These are phyloP conservation scores for Metalampra italica DNA, from an alignment of 2,888 invertebrate genomes.

Conservation along the genomic window DNA sequence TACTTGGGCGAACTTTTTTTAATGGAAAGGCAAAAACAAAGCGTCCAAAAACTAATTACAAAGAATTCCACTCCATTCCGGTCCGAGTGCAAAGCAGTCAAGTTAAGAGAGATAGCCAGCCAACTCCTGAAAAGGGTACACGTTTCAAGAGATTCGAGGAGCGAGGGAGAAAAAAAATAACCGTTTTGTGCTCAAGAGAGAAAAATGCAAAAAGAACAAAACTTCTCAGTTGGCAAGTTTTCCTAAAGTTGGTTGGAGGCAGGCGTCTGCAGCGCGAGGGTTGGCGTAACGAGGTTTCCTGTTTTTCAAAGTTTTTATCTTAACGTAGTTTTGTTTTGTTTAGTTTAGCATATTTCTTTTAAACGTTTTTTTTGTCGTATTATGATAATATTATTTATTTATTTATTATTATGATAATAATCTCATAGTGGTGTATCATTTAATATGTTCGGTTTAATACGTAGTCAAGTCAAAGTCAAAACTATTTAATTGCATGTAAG, in stretches of 20 bases:
- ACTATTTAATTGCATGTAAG: too few relatives aligned
- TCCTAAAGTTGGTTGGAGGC: constrained; percentile 42
- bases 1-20: too few relatives aligned
- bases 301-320: constrained; percentile 32
- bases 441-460: too few relatives aligned
- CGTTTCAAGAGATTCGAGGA: constrained; percentile 68
- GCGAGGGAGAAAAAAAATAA: constrained; percentile 44
- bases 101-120: constrained; percentile 74
- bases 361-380: background rate
- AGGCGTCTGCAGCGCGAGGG: constrained; percentile 42
- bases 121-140: constrained; percentile 76
- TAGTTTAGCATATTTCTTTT: constrained; percentile 1
- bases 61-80: constrained; percentile 36
- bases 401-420: background rate
- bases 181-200: constrained; percentile 43
- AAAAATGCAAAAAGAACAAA: constrained; percentile 73
- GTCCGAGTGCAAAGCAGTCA: constrained; percentile 50
- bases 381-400: background rate
- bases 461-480: too few relatives aligned
- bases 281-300: constrained; percentile 44
- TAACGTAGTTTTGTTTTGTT: constrained; percentile 24
- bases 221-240: constrained; percentile 69
- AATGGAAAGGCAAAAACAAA: background rate
- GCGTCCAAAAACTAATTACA: constrained; percentile 4
- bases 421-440: too few relatives aligned